Conservation (phyloP, 92 coral and sea anemone genomes). For the Actinernus sp. region DNA sequence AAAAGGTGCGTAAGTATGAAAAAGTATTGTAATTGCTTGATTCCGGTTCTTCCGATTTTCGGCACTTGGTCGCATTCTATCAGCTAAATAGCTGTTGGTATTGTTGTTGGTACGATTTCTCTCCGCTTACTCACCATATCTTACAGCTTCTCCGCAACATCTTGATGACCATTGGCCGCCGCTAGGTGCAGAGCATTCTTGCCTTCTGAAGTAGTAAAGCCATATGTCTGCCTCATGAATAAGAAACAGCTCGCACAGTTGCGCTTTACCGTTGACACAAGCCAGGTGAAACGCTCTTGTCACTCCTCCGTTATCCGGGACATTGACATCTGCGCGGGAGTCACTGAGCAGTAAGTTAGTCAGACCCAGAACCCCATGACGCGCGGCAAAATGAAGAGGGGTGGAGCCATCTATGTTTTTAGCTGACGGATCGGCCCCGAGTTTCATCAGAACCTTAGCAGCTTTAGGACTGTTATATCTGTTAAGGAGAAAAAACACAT, state of each 20-base stretch:
- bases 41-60: too few relatives aligned
- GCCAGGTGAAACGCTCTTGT: constrained; percentile 79
- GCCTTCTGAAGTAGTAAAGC: constrained; percentile 42
- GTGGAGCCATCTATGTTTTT: constrained; percentile 58
- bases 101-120: too few relatives aligned
- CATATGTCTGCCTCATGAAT: constrained; percentile 56
- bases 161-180: constrained; percentile 51
- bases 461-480: constrained; percentile 57
- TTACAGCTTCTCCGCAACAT: constrained; percentile 47
- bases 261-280: constrained; percentile 74
- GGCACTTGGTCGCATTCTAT: too few relatives aligned
- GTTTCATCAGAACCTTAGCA: constrained; percentile 48
- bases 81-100: too few relatives aligned
- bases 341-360: constrained; percentile 58
- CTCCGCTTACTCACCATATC: constrained; percentile 61
- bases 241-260: constrained; percentile 70
- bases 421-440: constrained; percentile 71
- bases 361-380: constrained; percentile 61
- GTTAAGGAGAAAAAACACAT: too few relatives aligned
- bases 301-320: constrained; percentile 50
- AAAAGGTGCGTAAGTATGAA: too few relatives aligned
- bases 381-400: constrained; percentile 75
- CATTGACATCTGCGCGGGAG: constrained; percentile 40
- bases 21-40: too few relatives aligned
- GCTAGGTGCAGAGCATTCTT: constrained; percentile 77